Percentiles rank a stretch among this genome's conserved stretches.
These are phyloP conservation scores for Saturnia japonica DNA, from an alignment of 2,888 invertebrate species.

Conservation along the genomic window DNA sequence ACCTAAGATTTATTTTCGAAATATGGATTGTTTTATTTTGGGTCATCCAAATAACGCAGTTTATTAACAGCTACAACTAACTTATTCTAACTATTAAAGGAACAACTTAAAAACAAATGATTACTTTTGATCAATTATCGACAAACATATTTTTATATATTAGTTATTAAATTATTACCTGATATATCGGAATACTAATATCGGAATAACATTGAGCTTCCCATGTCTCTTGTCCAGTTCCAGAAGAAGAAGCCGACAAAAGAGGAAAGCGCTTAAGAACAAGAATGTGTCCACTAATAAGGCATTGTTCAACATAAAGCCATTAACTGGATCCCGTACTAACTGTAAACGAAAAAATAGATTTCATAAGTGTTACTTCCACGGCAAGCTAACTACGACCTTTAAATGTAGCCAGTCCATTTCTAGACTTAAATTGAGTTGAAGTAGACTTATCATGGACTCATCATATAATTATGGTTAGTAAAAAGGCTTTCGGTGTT, in stretches of 20 bases:
- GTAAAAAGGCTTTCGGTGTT: too few relatives aligned
- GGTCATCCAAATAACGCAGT: not conserved
- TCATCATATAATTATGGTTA: too few relatives aligned
- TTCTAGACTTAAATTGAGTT: too few relatives aligned
- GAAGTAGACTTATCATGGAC: too few relatives aligned
- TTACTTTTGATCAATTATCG: not conserved
- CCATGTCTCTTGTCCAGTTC: conserved; percentile 86
- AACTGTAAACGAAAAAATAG: conserved; percentile 66
- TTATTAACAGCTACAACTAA: not conserved
- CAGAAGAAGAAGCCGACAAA: conserved; percentile 84
- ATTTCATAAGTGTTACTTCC: not conserved
- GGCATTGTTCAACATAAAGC: conserved; percentile 85
- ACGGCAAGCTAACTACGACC: not conserved
- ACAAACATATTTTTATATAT: not conserved
- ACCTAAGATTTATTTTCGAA: not conserved
- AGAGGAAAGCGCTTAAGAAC: conserved; percentile 86
- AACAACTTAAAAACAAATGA: not conserved
- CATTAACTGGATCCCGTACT: conserved; percentile 79
- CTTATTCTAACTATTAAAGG: not conserved
- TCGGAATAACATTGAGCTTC: conserved; percentile 81
- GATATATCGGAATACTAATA: conserved; percentile 85
- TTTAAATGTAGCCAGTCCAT: too few relatives aligned
- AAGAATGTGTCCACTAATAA: conserved; percentile 88
- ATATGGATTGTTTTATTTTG: not conserved
- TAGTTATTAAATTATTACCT: conserved; percentile 69